phyloP scores from a whole-genome alignment of 2,113 vertebrate genomes.

The Shinisaurus crocodilurus region DNA sequence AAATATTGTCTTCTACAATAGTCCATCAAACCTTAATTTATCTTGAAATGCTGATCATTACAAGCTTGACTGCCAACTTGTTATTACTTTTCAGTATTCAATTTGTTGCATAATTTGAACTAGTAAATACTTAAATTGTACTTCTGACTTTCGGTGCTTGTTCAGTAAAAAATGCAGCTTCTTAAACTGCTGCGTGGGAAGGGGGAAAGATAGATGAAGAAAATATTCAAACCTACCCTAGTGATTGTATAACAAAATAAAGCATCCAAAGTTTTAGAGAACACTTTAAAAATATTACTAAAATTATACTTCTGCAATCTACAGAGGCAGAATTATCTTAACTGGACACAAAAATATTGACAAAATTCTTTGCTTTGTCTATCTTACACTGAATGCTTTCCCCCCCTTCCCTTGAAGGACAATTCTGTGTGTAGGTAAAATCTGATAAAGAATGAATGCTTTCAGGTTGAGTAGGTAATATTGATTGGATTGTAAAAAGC shows the following conservation, averaged over 20 bases:
- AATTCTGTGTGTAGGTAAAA: conserved; percentile 20
- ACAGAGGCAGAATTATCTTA: conserved; percentile 13
- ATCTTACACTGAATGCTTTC: background rate
- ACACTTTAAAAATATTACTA: conserved; percentile 2
- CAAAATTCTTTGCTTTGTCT: conserved; percentile 31
- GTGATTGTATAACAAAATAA: conserved; percentile 13
- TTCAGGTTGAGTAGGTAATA: conserved; percentile 14
- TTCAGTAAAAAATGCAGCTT: background rate
- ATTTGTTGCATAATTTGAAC: background rate
- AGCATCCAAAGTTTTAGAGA: background rate
- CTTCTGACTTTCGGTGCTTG: background rate
- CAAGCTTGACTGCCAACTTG: background rate
- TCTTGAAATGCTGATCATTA: background rate
- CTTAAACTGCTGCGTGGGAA: background rate
- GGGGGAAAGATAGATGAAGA: background rate
- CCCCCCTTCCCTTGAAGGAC: background rate
- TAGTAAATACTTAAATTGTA: background rate
- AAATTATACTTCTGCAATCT: conserved; percentile 18
- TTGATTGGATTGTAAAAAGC: conserved; percentile 30
- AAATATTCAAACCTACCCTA: background rate
- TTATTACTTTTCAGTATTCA: background rate
- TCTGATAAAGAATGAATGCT: conserved; percentile 39
- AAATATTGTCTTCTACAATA: conserved; percentile 19
- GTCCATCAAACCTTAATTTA: background rate
- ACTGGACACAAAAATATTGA: conserved; percentile 28